Evolutionary conservation across 1,140 invertebrate genomes (phyloP).

Genomic region (Helicoverpa armigera): DNA sequence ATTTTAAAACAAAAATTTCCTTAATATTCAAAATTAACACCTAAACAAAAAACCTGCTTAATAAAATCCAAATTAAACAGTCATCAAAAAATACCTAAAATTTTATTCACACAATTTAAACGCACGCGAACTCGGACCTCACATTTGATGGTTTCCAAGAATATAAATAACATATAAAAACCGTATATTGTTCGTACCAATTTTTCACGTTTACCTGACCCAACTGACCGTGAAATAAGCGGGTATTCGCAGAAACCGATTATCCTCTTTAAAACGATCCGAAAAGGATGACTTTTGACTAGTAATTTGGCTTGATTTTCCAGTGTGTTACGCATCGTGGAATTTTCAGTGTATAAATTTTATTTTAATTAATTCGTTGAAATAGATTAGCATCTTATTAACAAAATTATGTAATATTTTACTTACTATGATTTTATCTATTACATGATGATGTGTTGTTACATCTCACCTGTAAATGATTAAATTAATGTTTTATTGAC

Average conservation of each 20-base stretch:
- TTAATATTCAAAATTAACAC: too few relatives aligned
- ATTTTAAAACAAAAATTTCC: too few relatives aligned
- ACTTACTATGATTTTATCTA: not conserved
- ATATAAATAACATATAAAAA: not conserved
- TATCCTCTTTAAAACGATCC: conserved; percentile 6
- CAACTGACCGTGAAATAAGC: conserved; percentile 34
- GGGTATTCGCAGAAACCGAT: not conserved
- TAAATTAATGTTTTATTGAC: too few relatives aligned
- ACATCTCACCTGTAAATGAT: not conserved
- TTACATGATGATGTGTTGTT: too few relatives aligned
- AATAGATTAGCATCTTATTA: not conserved
- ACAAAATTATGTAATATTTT: not conserved
- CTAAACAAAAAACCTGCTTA: not conserved
- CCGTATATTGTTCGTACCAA: conserved; percentile 7
- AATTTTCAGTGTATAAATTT: not conserved
- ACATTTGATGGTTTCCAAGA: conserved; percentile 17
- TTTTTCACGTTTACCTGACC: conserved; percentile 20
- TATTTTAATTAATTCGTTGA: conserved; percentile 2
- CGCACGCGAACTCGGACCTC: not conserved
- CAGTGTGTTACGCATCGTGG: not conserved
- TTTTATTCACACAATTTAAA: conserved; percentile 3
- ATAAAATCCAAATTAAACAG: not conserved
- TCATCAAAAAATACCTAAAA: conserved; percentile 5
- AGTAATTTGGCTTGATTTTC: not conserved
- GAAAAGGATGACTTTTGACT: conserved; percentile 18